Percentiles rank a stretch among this genome's conserved stretches.
Evolutionary conservation across 2,888 invertebrate genomes (phyloP).

Genomic region (Pterobdella sp.): DNA sequence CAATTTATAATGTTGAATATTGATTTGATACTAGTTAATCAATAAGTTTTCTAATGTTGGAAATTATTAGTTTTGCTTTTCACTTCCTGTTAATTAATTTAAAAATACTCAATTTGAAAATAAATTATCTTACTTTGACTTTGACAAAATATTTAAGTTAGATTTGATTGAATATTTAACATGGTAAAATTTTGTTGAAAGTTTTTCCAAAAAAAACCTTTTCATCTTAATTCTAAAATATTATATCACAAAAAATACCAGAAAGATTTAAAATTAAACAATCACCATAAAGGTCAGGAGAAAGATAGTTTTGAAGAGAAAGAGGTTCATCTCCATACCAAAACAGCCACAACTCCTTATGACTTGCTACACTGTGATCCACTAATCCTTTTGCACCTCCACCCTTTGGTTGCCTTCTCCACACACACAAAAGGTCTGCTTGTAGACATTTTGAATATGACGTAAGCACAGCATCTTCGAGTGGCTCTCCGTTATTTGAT

Average conservation of each 20-base stretch:
- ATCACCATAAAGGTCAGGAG: constrained; percentile 78
- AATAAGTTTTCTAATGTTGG: no score
- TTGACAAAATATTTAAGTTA: no score
- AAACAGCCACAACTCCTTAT: constrained; percentile 96
- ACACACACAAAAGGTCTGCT: constrained; percentile 92
- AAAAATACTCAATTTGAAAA: no score
- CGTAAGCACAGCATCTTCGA: constrained; percentile 52
- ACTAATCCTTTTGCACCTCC: not conserved
- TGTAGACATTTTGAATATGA: constrained; percentile 53
- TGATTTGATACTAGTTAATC: no score
- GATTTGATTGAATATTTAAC: no score
- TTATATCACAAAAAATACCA: not conserved
- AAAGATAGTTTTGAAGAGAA: constrained; percentile 42
- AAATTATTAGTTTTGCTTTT: no score
- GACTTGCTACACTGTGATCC: constrained; percentile 11
- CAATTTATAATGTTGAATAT: no score
- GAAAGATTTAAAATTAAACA: not conserved
- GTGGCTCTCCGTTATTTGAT: constrained; percentile 30
- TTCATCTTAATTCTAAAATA: not conserved
- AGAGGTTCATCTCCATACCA: constrained; percentile 80
- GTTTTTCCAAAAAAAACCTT: not conserved
- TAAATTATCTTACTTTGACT: no score
- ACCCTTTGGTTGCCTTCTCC: constrained; percentile 68
- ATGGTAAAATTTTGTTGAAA: not conserved
- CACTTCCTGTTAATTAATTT: no score